Evolutionary conservation across 2,888 invertebrate genomes (phyloP).

Genomic region (Dryomyza anilis): DNA sequence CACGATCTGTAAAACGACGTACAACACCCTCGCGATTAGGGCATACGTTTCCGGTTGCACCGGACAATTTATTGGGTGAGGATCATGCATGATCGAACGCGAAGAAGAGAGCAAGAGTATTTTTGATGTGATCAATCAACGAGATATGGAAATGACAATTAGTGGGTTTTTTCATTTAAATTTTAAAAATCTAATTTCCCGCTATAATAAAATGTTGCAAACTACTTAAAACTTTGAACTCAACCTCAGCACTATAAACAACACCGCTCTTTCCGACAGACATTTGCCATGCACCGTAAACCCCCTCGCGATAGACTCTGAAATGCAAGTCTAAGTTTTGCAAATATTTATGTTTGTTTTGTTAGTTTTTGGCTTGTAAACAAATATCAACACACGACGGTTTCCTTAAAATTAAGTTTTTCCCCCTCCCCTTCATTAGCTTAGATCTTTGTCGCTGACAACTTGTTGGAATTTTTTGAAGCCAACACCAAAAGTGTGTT

Average conservation of each 20-base stretch:
- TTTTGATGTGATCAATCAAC: background rate
- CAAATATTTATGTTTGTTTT: too few species aligned
- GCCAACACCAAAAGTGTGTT: background rate
- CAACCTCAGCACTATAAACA: too few species aligned
- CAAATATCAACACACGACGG: conserved; percentile 36
- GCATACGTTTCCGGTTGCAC: conserved; percentile 12
- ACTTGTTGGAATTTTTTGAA: conserved; percentile 16
- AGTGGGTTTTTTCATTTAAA: too few species aligned
- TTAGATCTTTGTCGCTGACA: conserved; percentile 12
- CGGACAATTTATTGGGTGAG: conserved; percentile 48
- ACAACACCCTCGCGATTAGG: conserved; percentile 13
- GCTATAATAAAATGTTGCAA: too few species aligned
- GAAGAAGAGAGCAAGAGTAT: background rate
- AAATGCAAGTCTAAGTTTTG: too few species aligned
- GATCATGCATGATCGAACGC: conserved; percentile 45
- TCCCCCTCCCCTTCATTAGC: background rate
- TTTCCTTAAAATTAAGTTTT: background rate
- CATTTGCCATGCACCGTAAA: too few species aligned
- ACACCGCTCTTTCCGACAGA: too few species aligned
- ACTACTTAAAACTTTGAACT: too few species aligned
- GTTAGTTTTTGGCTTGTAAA: too few species aligned
- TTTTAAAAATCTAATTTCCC: too few species aligned
- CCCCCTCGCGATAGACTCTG: too few species aligned
- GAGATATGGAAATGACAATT: background rate
- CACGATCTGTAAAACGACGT: background rate